Evolutionary conservation across 1,140 invertebrate genomes (phyloP).

Genomic region (Drosophila kikkawai): DNA sequence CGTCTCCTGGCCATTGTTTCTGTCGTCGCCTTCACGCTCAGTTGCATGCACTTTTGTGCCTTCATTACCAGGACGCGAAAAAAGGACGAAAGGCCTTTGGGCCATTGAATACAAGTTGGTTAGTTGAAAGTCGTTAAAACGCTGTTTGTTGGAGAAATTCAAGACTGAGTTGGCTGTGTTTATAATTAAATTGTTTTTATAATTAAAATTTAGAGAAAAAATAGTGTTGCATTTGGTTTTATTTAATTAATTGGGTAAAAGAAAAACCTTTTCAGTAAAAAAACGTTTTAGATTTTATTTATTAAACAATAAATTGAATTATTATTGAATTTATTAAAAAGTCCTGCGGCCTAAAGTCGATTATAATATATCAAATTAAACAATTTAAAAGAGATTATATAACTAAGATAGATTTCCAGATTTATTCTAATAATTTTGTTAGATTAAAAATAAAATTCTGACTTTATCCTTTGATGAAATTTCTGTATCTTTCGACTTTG

Average conservation of each 20-base stretch:
- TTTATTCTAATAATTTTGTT: background rate
- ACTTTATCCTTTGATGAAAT: background rate
- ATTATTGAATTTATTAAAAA: background rate
- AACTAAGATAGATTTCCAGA: background rate
- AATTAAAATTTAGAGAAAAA: background rate
- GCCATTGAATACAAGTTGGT: slow-evolving; percentile 20
- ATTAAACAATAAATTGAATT: background rate
- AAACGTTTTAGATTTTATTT: too few relatives aligned
- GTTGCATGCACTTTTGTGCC: slow-evolving; percentile 75
- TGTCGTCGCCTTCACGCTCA: slow-evolving; percentile 63
- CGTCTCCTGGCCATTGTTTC: slow-evolving; percentile 14
- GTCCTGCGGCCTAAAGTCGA: background rate
- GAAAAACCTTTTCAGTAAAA: background rate
- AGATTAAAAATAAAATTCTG: background rate
- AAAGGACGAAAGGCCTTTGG: slow-evolving; percentile 22
- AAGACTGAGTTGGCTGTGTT: background rate
- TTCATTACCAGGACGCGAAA: slow-evolving; percentile 36
- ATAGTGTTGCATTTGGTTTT: background rate
- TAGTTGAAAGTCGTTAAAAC: slow-evolving; percentile 6
- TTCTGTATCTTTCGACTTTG: background rate
- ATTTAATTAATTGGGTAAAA: background rate
- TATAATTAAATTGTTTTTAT: slow-evolving; percentile 3
- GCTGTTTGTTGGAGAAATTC: background rate
- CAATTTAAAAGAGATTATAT: background rate
- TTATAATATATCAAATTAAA: background rate